phyloP scores from a whole-genome alignment of 2,888 invertebrate species.

The Ophioninae sp. region DNA sequence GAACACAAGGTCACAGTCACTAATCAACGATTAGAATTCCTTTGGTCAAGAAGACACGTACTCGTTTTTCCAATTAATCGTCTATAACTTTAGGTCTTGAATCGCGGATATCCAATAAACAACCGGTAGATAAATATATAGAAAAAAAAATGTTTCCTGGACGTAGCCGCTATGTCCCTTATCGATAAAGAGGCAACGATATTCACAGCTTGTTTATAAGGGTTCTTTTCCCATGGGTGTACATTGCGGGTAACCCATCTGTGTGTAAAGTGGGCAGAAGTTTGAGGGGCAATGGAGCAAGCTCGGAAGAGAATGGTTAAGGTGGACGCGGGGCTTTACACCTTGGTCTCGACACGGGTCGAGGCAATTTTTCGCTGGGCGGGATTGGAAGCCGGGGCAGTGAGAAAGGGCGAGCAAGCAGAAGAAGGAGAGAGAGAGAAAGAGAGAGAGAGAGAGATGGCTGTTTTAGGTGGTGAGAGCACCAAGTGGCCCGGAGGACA shows the following conservation, averaged over 20 bases:
- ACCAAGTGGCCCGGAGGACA: slow-evolving; percentile 58
- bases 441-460: slow-evolving; percentile 28
- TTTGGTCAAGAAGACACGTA: too few relatives aligned
- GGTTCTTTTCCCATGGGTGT: slow-evolving; percentile 57
- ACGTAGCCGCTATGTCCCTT: background rate
- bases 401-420: slow-evolving; percentile 20
- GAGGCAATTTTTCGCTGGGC: slow-evolving; percentile 32
- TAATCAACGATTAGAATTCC: too few relatives aligned
- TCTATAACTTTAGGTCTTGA: too few relatives aligned
- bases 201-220: slow-evolving; percentile 56
- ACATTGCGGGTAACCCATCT: slow-evolving; percentile 38
- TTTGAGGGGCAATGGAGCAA: slow-evolving; percentile 54
- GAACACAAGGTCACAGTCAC: too few relatives aligned
- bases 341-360: slow-evolving; percentile 64
- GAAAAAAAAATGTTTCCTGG: background rate
- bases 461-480: slow-evolving; percentile 41
- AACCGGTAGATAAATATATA: too few relatives aligned
- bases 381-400: slow-evolving; percentile 14
- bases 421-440: too few relatives aligned
- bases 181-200: slow-evolving; percentile 57
- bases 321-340: slow-evolving; percentile 62
- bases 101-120: too few relatives aligned
- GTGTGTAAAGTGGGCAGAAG: slow-evolving; percentile 31
- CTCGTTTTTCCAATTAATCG: too few relatives aligned
- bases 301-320: slow-evolving; percentile 56